Conservation (phyloP, 2,888 invertebrate species). For the Alitta virens region DNA sequence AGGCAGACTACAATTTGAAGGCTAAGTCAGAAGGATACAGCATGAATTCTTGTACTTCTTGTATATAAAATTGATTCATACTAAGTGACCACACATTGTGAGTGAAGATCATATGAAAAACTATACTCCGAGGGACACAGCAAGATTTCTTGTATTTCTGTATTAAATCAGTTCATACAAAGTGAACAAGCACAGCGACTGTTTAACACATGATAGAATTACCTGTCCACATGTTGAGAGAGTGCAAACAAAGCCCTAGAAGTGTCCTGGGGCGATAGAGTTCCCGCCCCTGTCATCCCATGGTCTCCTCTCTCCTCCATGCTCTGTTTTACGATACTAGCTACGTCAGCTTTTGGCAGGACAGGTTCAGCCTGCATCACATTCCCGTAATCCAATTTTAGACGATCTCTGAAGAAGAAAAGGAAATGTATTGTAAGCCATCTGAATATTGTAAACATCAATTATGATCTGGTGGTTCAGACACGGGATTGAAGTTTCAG, state of each 20-base stretch:
- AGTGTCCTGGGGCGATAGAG: slow-evolving; percentile 68
- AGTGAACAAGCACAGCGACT: no score
- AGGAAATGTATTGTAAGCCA: not conserved
- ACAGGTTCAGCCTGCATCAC: slow-evolving; percentile 52
- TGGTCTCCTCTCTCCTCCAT: slow-evolving; percentile 58
- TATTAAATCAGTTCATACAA: no score
- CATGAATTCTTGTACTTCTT: no score
- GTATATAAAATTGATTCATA: no score
- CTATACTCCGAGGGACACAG: no score
- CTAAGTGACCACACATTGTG: no score
- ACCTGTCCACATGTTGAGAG: slow-evolving; percentile 82
- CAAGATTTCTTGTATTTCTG: no score
- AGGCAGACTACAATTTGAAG: no score
- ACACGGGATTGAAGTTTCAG: not conserved
- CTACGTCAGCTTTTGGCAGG: slow-evolving; percentile 65
- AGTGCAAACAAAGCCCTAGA: slow-evolving; percentile 86
- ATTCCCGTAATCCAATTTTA: no score
- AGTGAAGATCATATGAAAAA: no score
- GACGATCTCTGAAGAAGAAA: not conserved
- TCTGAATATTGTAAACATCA: not conserved
- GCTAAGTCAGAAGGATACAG: no score
- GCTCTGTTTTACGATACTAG: slow-evolving; percentile 67
- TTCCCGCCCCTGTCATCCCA: slow-evolving; percentile 47
- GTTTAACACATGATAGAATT: no score
- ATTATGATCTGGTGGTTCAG: not conserved